Base-by-base conservation (phyloP, 2,888 invertebrate species). In the Caenorhabditis sinica region DNA sequence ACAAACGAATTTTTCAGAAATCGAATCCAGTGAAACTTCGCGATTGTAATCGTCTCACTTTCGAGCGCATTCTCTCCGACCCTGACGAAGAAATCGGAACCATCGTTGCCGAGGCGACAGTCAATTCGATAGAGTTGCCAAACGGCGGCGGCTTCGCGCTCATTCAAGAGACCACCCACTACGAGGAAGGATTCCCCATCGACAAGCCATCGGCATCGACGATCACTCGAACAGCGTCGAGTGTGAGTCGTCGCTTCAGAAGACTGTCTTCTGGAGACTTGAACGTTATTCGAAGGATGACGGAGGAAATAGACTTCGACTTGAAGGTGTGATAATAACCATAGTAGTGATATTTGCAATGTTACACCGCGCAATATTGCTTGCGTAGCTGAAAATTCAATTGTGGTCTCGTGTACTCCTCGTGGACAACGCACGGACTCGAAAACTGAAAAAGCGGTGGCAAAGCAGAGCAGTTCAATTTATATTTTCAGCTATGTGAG, bases 251-350 rank as follows among this genome's bases (percentile, higher is more conserved):
- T n/a, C 73, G 80, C 40, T 74, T 83, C 30, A 36, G 63, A 20
- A 63, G 83, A 30, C 43, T 83, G 20, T 80, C 79, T 13, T 83
- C 83, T 28, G 83, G 80, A 13, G 83, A 83, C 61, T 49, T 83
- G 36, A 83, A 75, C 61, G 68, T 83, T 5, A 73, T 83, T 49
- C 60, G 80, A 63, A 69, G 80, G 63, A 83, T 83, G 83, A 83
- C 80, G 0, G 83, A 80, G 43, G 83, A 83, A 51, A 80, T 83
- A 36, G 66, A 80, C 13, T 79, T 83, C 23, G 69, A 75, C 30
- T 20, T 73, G 65, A 69, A 73, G 65, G 83, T 83, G 28, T 11
- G 40, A 33, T 40, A 6, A 13, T 6, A 13, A 40, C 6, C n/a
- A n/a, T n/a, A n/a, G n/a, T n/a, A n/a, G n/a, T n/a, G n/a, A n/a